Evolutionary conservation across 1,140 invertebrate species (phyloP).

Genomic region (Drosophila fuyamai): DNA sequence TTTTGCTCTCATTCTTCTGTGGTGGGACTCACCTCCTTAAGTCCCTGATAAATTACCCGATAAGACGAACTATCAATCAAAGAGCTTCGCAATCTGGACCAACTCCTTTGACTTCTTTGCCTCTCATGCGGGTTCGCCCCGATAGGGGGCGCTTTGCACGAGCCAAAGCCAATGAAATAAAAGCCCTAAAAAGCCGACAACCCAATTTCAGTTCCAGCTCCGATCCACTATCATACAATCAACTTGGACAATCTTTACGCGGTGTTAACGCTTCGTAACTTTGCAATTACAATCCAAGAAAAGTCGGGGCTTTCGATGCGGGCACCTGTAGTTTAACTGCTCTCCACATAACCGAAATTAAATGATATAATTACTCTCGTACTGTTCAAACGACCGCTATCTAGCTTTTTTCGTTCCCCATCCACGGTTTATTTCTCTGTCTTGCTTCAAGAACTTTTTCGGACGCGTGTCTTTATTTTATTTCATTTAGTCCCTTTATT

Average conservation of each 20-base stretch:
- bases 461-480: slow-evolving; percentile 49
- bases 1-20: neutral
- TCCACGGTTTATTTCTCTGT: slow-evolving; percentile 31
- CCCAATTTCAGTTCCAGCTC: slow-evolving; percentile 27
- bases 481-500: slow-evolving; percentile 16
- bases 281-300: slow-evolving; percentile 52
- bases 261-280: slow-evolving; percentile 75
- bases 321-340: slow-evolving; percentile 42
- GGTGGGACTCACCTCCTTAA: neutral
- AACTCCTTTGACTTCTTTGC: slow-evolving; percentile 6
- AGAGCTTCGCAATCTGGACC: slow-evolving; percentile 27
- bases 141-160: slow-evolving; percentile 5
- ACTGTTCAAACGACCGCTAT: slow-evolving; percentile 34
- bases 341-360: slow-evolving; percentile 58
- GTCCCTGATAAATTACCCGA: slow-evolving; percentile 45
- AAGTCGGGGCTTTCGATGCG: slow-evolving; percentile 9
- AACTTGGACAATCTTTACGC: slow-evolving; percentile 69
- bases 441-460: slow-evolving; percentile 71
- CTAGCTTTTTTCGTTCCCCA: slow-evolving; percentile 2
- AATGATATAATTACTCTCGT: slow-evolving; percentile 72
- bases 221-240: slow-evolving; percentile 38
- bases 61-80: slow-evolving; percentile 50
- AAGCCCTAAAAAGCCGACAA: neutral
- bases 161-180: neutral
- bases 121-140: neutral